Evolutionary conservation across 2,797 vertebrate genomes (phyloP).

Genomic region (Amazona finschi): DNA sequence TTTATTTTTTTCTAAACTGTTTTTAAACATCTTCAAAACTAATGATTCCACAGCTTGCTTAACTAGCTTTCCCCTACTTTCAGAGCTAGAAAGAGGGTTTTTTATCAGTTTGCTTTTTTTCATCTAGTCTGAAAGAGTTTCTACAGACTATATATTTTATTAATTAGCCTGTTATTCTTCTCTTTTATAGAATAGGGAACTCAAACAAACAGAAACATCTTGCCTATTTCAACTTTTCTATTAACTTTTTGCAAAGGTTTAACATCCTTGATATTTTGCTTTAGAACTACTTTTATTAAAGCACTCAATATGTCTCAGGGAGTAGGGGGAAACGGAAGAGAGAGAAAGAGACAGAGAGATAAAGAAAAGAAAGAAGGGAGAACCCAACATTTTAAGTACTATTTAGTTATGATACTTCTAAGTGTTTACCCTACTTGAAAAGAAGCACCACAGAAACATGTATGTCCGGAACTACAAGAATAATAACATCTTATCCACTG

Average conservation of each 20-base stretch:
- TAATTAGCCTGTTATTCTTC: neutral
- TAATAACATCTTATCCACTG: neutral
- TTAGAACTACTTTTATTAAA: neutral
- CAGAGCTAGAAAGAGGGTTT: neutral
- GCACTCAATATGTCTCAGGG: neutral
- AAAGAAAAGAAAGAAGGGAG: accelerated
- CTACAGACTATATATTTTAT: neutral
- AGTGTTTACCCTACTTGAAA: neutral
- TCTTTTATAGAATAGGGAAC: neutral
- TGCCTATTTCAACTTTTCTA: neutral
- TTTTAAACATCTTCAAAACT: neutral
- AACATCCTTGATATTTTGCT: neutral
- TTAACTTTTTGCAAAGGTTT: neutral
- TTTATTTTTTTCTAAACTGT: neutral
- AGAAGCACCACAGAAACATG: neutral
- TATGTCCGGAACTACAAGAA: neutral
- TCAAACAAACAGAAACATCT: neutral
- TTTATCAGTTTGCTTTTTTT: neutral
- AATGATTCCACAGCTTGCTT: neutral
- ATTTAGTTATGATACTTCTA: neutral
- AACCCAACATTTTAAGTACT: neutral
- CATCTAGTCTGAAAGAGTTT: neutral
- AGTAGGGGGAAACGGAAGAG: neutral
- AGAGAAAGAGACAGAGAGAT: neutral
- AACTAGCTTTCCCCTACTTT: neutral